Conservation (phyloP, 2,888 invertebrate genomes). For the Cybosia mesomella region DNA sequence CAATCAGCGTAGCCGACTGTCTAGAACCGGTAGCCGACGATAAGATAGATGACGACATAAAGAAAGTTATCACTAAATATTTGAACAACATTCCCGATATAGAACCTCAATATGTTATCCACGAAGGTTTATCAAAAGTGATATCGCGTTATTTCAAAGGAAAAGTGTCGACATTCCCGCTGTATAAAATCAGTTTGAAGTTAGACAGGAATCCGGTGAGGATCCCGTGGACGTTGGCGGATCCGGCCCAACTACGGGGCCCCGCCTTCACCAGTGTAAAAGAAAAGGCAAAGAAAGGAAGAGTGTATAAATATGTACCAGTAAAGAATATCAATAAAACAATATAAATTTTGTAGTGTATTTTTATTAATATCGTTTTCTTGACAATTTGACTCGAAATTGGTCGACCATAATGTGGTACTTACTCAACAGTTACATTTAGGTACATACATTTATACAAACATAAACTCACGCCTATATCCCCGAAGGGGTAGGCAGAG, state of each 20-base stretch:
- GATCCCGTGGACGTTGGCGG: conserved; percentile 73
- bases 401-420: not conserved
- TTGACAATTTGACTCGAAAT: not conserved
- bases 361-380: conserved; percentile 13
- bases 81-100: conserved; percentile 68
- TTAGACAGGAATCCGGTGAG: conserved; percentile 74
- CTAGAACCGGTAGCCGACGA: conserved; percentile 50
- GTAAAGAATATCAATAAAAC: conserved; percentile 13
- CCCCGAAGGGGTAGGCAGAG: too few relatives aligned
- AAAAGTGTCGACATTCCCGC: conserved; percentile 70
- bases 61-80: conserved; percentile 62
- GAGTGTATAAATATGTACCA: conserved; percentile 24
- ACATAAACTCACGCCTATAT: too few relatives aligned
- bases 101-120: conserved; percentile 68
- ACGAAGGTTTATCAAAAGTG: conserved; percentile 66
- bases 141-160: conserved; percentile 69
- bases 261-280: not conserved
- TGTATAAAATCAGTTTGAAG: conserved; percentile 73
- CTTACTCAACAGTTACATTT: not conserved
- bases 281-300: conserved; percentile 9
- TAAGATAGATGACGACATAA: conserved; percentile 56
- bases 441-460: too few relatives aligned
- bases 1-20: conserved; percentile 46
- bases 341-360: conserved; percentile 4
- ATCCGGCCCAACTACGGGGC: conserved; percentile 23